Evolutionary conservation across 2,888 invertebrate species (phyloP), one percentile per base, ranked within the genome.

Genomic region (Saturnia japonica): DNA sequence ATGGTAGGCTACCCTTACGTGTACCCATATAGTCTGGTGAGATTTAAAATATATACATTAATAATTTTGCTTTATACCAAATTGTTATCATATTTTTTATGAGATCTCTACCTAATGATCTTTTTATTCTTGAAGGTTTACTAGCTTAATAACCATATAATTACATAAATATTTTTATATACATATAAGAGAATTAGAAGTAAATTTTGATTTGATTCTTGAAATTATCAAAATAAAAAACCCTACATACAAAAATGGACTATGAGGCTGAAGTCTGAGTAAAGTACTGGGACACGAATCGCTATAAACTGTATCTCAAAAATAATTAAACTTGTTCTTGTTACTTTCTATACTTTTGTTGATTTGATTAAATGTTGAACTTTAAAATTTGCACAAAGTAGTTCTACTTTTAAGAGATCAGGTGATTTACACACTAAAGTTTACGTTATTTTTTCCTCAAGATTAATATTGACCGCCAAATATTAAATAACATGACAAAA

Each of bases 21-120:
- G 77, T 79, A 79, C 40, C 78, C 72, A 45, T 70, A 69, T 47
- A 70, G 34, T 57, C 77, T 83, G 74, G 86, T 86, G 82, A 85
- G 86, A 82, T 47, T 75, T 74, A 62, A 70, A 42, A 57, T 68
- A 62, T 34, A 34, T 74, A 72, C 74, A 72, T 42, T 69, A 54
- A 7, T 47, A 47, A 16, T 74, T 74, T 71, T 72, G 68, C 47
- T 51, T 71, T 34, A 40, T 68, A 60, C 60, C 67, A 25, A 42
- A 60, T 71, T 47, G 60, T 69, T 68, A 57, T 68, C 11, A 19
- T 54, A 54, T 54, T 22, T 54, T 54, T n/a, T 8, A n/a, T n/a
- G n/a, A n/a, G n/a, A n/a, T n/a, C n/a, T n/a, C n/a, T n/a, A n/a
- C n/a, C n/a, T n/a, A n/a, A n/a, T n/a, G n/a, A n/a, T n/a, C n/a